phyloP scores from a whole-genome alignment of 2,113 vertebrate species.

The Lagopus leucura region DNA sequence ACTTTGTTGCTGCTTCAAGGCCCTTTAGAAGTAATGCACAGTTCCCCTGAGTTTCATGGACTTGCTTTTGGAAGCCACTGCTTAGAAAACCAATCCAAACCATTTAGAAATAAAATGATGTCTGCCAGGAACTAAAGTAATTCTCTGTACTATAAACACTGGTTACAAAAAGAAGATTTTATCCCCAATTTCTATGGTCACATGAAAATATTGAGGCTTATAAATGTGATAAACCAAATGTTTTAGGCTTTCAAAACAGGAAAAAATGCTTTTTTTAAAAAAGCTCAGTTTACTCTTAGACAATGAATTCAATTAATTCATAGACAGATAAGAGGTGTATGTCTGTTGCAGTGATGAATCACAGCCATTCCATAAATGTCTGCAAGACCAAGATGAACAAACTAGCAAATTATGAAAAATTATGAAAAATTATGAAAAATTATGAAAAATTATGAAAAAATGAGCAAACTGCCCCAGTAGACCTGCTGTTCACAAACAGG shows the following conservation, averaged over 20 bases:
- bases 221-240: background rate
- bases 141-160: background rate
- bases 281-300: background rate
- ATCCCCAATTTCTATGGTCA: background rate
- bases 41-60: background rate
- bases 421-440: too few relatives aligned
- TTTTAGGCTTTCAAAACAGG: background rate
- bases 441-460: too few relatives aligned
- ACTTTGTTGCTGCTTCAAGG: background rate
- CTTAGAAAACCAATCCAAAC: background rate
- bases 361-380: background rate
- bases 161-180: background rate
- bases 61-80: background rate
- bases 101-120: background rate
- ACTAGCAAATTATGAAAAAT: too few relatives aligned
- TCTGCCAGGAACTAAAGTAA: background rate
- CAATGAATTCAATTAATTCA: background rate
- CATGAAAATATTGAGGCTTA: background rate
- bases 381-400: background rate
- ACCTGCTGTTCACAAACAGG: too few relatives aligned
- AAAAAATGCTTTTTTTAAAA: background rate
- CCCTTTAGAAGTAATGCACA: background rate
- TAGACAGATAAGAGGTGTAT: background rate
- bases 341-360: background rate
- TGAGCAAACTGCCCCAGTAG: too few relatives aligned